Base-by-base conservation (phyloP, 2,797 vertebrate species). In the Enteromius trimaculatus region DNA sequence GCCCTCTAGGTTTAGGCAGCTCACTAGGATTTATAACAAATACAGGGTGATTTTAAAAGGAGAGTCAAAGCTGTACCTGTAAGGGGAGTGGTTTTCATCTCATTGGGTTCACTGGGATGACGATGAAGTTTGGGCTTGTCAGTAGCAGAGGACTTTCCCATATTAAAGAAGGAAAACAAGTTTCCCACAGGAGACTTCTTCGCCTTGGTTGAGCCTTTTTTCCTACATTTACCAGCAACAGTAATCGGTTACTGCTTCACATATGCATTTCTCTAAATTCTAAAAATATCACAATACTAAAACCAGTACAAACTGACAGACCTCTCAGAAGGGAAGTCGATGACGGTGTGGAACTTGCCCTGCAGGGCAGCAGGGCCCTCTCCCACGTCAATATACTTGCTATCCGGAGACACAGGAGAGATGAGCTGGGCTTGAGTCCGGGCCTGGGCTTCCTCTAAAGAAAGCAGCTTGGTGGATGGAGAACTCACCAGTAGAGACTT, bases 131-230 rank as follows among this genome's bases (percentile, higher is more conserved):
- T 98, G 80, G 97, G 95, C 55, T 98, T 98, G 79, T 96, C 95
- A 81, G 97, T 0, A n/a, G 93, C 93, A 75, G 95, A 93, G 3
- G 97, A 98, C 85, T 98, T 98, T 11, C 97, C 97, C 91, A 99
- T 90, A 91, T 96, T 97, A 93, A 99, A 99, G 91, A 99, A 99
- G 37, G 98, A 98, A 60, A 97, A 96, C 98, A 97, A 99, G 89
- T 96, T 98, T 86, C 97, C 98, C 69, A 98, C 97, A 0, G 98
- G 98, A 49, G 98, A 99, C 29, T 97, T 98, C 91, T 98, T 99
- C 85, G 95, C 93, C 92, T 97, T 99, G 84, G 89, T 93, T 74
- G 96, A 95, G 55, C 95, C 94, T 29, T 97, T 95, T 91, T 98
- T 99, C 84, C 94, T 95, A 89, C 17, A 79, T 49, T 65, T 49